Evolutionary conservation across 2,113 vertebrate species (phyloP).

Genomic region (Cacatua alba): DNA sequence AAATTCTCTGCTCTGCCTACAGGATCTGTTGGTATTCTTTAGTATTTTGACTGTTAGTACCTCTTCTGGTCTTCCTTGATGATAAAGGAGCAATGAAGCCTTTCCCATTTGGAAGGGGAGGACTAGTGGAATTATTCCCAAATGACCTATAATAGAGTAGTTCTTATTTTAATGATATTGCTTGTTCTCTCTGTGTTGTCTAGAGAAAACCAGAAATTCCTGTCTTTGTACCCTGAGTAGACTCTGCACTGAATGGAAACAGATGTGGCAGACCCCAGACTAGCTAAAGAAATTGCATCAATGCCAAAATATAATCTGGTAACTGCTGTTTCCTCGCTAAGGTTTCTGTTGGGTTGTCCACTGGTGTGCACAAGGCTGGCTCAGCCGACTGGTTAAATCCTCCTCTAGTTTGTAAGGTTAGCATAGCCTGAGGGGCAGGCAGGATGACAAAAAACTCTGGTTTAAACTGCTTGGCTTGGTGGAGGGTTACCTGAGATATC

Average conservation of each 20-base stretch:
- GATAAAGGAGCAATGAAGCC: background rate
- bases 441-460: background rate
- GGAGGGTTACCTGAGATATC: background rate
- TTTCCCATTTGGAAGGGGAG: background rate
- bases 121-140: background rate
- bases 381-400: background rate
- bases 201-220: background rate
- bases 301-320: background rate
- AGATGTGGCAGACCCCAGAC: background rate
- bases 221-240: background rate
- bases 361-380: background rate
- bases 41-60: background rate
- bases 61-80: background rate
- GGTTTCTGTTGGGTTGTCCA: background rate
- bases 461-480: background rate
- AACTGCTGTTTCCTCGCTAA: background rate
- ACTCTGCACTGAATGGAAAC: background rate
- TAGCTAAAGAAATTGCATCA: background rate
- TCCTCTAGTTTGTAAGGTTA: background rate
- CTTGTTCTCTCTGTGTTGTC: background rate
- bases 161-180: background rate
- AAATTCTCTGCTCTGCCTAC: background rate
- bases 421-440: background rate
- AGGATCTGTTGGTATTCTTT: background rate
- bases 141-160: background rate